These are phyloP conservation scores for Pollenia labialis DNA, from an alignment of 2,888 invertebrate species.

Conservation along the genomic window DNA sequence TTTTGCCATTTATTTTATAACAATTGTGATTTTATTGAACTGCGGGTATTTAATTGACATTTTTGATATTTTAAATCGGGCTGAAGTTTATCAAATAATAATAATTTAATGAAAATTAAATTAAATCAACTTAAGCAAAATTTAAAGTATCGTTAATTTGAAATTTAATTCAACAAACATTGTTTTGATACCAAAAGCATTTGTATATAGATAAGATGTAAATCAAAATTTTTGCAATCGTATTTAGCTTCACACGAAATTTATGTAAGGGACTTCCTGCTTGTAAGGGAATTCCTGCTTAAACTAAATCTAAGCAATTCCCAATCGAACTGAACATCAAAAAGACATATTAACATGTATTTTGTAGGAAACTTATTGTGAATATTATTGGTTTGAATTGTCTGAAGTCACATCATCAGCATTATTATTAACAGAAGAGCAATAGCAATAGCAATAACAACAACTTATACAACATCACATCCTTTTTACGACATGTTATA, in stretches of 20 bases:
- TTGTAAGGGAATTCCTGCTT: neutral
- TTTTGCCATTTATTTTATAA: no score
- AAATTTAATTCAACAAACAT: no score
- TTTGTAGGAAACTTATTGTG: neutral
- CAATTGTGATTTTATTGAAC: no score
- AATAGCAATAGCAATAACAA: neutral
- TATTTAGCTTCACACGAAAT: neutral
- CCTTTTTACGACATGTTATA: slow-evolving; percentile 14
- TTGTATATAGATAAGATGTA: no score
- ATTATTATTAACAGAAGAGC: slow-evolving; percentile 6
- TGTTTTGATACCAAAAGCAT: no score
- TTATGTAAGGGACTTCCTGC: neutral
- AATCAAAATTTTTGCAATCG: no score
- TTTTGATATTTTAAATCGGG: no score
- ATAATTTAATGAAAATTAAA: no score
- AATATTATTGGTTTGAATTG: slow-evolving; percentile 30
- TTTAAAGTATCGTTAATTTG: no score
- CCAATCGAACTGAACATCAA: neutral
- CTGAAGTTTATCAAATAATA: no score
- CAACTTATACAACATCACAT: slow-evolving; percentile 25
- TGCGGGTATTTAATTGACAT: no score
- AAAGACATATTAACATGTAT: neutral
- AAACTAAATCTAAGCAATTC: neutral
- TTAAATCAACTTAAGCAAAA: no score
- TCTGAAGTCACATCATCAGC: slow-evolving; percentile 44